Base-by-base conservation (phyloP, 2,888 invertebrate genomes). In the Leucania comma region DNA sequence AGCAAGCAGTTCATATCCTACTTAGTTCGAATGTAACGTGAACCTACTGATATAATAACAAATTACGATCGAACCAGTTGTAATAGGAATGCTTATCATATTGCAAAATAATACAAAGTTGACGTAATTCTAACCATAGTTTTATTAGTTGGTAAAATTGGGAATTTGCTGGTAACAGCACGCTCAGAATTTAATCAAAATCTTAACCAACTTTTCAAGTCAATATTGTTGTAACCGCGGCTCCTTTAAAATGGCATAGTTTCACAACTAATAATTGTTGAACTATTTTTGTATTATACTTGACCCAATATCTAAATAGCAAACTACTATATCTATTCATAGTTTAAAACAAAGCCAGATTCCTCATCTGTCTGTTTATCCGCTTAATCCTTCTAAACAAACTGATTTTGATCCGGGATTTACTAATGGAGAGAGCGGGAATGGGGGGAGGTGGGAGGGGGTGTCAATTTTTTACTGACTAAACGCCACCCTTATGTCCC, bases 41-140 rank as follows among this genome's bases (percentile, higher is more conserved):
- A 42, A 22, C 20, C 17, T 24, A 9, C 3, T 53, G 35, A 17
- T 48, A 38, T 17, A 56, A 32, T 32, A 65, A 73, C 24, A 75
- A 10, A 50, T n/a, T 20, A 9, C 2, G n/a, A n/a, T 10, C 48
- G 12, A 9, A 35, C 46, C 12, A 1, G 20, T 67, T 46, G 4
- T 58, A n/a, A n/a, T n/a, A 35, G 0, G 20, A 26, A 73, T 14
- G 48, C 4, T 20, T 42, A 20, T 5, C 17, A 2, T 67, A 38
- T 65, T 75, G 17, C 20, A 26, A 58, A 61, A 42, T 35, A 69
- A 17, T 26, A 46, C 17, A 54, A 56, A 48, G 26, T 68, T 48
- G 12, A 64, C 32, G 24, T 24, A 14, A 35, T 62, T 35, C 26
- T n/a, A 26, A 10, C 4, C 12, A 2, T 20, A 38, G 14, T 12